Evolutionary conservation across 1,140 invertebrate genomes (phyloP).

Genomic region (Drosophila malerkotliana): DNA sequence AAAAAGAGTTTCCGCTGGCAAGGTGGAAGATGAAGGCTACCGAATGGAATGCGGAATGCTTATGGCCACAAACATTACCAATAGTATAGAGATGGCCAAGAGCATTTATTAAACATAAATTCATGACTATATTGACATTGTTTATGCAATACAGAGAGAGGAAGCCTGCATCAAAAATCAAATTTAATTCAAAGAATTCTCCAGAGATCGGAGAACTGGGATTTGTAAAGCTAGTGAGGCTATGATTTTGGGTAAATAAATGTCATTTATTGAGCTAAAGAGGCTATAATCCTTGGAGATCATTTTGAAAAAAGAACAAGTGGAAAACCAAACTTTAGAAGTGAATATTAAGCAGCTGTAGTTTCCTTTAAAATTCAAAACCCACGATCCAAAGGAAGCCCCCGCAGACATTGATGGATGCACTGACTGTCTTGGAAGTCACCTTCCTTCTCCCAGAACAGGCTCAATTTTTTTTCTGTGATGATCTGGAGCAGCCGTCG

Average conservation of each 20-base stretch:
- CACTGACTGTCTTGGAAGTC: constrained; percentile 35
- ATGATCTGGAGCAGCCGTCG: constrained; percentile 70
- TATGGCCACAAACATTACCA: constrained; percentile 30
- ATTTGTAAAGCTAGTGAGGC: neutral
- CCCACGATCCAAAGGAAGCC: constrained; percentile 11
- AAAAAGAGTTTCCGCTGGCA: neutral
- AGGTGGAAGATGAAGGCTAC: constrained; percentile 33
- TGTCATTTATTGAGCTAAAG: neutral
- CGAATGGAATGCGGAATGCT: constrained; percentile 61
- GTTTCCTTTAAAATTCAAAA: constrained; percentile 11
- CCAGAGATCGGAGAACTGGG: neutral
- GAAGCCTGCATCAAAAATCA: constrained; percentile 41
- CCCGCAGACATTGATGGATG: constrained; percentile 37
- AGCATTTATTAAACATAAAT: constrained; percentile 75
- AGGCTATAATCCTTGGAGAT: neutral
- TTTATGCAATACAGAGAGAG: neutral
- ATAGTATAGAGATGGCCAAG: neutral
- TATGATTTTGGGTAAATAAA: neutral
- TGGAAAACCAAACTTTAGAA: too few relatives aligned
- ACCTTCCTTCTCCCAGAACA: constrained; percentile 28
- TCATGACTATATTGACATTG: constrained; percentile 54
- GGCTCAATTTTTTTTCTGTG: constrained; percentile 29
- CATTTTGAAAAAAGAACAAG: neutral
- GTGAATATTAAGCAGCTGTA: neutral
- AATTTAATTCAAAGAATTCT: constrained; percentile 47